Percentiles rank a stretch among this genome's conserved stretches.
Conservation (phyloP, 2,888 invertebrate genomes). For the Ceriagrion tenellum region DNA sequence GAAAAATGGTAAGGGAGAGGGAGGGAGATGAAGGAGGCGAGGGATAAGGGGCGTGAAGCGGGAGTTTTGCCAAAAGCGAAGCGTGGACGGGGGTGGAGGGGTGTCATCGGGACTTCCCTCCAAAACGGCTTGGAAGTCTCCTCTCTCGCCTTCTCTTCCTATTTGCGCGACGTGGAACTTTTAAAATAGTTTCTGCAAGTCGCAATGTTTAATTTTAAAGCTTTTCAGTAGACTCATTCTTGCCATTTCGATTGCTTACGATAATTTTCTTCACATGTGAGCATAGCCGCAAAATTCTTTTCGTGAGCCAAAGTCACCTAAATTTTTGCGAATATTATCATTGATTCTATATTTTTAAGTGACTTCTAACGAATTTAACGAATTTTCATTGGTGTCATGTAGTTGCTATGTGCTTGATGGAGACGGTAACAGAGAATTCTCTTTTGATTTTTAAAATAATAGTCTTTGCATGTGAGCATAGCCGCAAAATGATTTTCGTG, state of each 20-base stretch:
- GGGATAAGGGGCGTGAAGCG: neutral
- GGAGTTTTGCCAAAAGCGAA: constrained; percentile 9
- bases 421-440: too few relatives aligned
- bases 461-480: too few relatives aligned
- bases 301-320: too few relatives aligned
- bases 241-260: neutral
- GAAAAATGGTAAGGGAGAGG: neutral
- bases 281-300: too few relatives aligned
- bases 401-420: too few relatives aligned
- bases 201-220: neutral
- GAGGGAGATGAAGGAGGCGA: neutral
- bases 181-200: neutral
- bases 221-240: neutral
- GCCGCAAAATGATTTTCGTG: too few relatives aligned
- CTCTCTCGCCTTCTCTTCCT: neutral
- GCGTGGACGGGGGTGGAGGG: neutral
- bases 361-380: too few relatives aligned
- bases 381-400: too few relatives aligned
- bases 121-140: neutral
- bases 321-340: too few relatives aligned
- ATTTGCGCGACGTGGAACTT: neutral
- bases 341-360: too few relatives aligned
- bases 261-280: neutral
- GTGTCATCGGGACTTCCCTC: neutral
- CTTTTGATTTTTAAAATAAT: too few relatives aligned